A percentile compares a stretch with the other conserved stretches of the same genome.
phyloP scores from a whole-genome alignment of 2,888 invertebrate genomes.

The Trichogramma evanescens region DNA sequence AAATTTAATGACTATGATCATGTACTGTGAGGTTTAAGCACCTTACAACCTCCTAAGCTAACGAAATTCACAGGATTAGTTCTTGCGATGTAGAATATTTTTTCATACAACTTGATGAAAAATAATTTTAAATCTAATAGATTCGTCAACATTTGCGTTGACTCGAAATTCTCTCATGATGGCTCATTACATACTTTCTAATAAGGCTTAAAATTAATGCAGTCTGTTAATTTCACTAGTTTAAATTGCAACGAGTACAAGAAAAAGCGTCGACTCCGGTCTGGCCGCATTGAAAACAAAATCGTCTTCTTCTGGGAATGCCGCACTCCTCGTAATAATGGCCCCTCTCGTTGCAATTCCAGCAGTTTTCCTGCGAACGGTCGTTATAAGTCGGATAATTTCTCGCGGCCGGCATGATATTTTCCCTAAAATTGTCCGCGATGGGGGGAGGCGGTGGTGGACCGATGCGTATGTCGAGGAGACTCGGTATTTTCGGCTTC shows the following conservation, averaged over 20 bases:
- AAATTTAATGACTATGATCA: no score
- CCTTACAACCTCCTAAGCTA: no score
- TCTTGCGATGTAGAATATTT: no score
- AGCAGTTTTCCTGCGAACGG: constrained; percentile 3
- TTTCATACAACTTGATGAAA: no score
- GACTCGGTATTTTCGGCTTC: constrained; percentile 13
- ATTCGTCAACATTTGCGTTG: no score
- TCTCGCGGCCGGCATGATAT: not conserved
- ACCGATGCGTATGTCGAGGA: constrained; percentile 7
- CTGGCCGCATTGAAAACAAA: constrained; percentile 10
- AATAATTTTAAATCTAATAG: no score
- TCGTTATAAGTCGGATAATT: not conserved
- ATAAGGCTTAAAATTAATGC: no score
- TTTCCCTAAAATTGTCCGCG: not conserved
- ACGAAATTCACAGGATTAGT: no score
- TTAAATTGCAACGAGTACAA: constrained; percentile 6
- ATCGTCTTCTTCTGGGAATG: not conserved
- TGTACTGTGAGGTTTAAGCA: no score
- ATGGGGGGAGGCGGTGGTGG: not conserved
- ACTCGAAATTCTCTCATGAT: no score
- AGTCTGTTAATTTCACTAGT: no score
- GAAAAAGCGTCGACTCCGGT: constrained; percentile 1
- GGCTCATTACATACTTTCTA: no score
- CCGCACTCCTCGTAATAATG: not conserved
- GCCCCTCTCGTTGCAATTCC: constrained; percentile 8